These are phyloP conservation scores for Prosapia bicincta DNA, from an alignment of 2,888 invertebrate species.

Conservation along the genomic window DNA sequence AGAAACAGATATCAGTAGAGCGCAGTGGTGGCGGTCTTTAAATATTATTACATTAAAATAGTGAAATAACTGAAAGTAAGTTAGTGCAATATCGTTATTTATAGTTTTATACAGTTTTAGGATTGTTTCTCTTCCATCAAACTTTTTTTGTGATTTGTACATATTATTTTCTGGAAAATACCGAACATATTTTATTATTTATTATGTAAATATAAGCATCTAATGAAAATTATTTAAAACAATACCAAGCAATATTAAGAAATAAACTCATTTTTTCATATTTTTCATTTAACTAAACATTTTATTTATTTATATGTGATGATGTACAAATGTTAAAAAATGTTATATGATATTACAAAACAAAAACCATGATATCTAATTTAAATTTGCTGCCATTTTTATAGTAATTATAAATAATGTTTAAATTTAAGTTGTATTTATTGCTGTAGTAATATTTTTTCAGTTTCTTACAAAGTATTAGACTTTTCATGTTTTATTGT, in stretches of 20 bases:
- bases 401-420: too few species aligned
- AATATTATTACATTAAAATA: slow-evolving; percentile 36
- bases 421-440: too few species aligned
- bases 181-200: not conserved
- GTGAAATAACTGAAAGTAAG: not conserved
- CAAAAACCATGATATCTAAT: too few species aligned
- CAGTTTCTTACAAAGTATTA: too few species aligned
- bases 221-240: not conserved
- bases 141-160: not conserved
- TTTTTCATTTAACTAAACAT: not conserved
- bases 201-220: not conserved
- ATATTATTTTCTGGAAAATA: not conserved
- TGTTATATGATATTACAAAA: not conserved
- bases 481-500: too few species aligned
- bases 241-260: not conserved
- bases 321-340: not conserved
- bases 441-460: too few species aligned
- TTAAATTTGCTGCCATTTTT: too few species aligned
- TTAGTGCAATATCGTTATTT: not conserved
- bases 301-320: not conserved
- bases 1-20: slow-evolving; percentile 82
- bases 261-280: not conserved
- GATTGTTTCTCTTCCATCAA: not conserved
- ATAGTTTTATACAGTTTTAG: not conserved
- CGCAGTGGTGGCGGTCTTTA: slow-evolving; percentile 95